Evolutionary conservation across 2,113 vertebrate genomes (phyloP).

Genomic region (Nanorana parkeri): DNA sequence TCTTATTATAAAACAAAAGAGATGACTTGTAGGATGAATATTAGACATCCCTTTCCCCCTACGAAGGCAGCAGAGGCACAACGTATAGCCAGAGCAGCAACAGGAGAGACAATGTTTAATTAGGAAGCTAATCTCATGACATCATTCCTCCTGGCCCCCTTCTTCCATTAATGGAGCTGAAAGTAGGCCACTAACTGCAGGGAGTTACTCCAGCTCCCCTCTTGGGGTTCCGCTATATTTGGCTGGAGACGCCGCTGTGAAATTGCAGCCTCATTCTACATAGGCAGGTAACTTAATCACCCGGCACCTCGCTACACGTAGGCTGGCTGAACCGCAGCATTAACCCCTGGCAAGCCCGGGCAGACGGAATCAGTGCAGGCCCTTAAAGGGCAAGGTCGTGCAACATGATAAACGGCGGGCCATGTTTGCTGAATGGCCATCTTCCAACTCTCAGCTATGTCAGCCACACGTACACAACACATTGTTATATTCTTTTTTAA

Average conservation of each 20-base stretch:
- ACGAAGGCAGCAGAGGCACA: background rate
- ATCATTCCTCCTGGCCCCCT: conserved; percentile 72
- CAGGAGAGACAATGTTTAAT: conserved; percentile 71
- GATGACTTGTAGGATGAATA: conserved; percentile 7
- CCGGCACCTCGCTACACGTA: conserved; percentile 9
- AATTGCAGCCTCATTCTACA: conserved; percentile 70
- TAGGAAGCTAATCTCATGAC: conserved; percentile 75
- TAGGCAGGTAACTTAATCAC: conserved; percentile 61
- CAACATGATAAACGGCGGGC: background rate
- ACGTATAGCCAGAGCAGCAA: conserved; percentile 37
- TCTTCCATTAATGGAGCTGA: conserved; percentile 73
- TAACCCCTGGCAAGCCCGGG: background rate
- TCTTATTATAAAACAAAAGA: background rate
- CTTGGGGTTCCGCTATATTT: conserved; percentile 67
- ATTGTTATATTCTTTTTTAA: too few species aligned
- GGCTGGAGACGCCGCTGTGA: conserved; percentile 66
- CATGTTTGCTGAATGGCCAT: too few species aligned
- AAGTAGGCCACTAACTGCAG: conserved; percentile 72
- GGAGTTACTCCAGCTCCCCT: conserved; percentile 63
- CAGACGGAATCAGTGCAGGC: background rate
- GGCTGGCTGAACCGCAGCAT: conserved; percentile 12
- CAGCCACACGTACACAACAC: too few species aligned
- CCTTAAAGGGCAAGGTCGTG: too few species aligned
- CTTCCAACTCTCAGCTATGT: too few species aligned
- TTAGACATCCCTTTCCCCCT: conserved; percentile 10